Evolutionary conservation across 2,888 invertebrate genomes (phyloP).

Genomic region (Pimpla rufipes): DNA sequence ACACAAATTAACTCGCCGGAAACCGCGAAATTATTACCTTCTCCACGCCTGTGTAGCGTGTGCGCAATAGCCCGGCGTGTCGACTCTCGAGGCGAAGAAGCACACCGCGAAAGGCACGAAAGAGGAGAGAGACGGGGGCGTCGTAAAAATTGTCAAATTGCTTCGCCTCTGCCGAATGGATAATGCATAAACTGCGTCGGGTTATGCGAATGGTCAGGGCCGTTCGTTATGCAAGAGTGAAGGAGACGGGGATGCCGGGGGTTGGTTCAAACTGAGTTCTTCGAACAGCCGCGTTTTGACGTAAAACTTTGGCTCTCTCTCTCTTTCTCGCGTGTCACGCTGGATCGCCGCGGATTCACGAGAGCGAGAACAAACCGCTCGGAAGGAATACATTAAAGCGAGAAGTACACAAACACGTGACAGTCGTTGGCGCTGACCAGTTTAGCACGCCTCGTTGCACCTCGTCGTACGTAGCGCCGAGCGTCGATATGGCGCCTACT

Average conservation of each 20-base stretch:
- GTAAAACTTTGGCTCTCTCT: conserved; percentile 66
- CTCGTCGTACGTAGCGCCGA: conserved; percentile 70
- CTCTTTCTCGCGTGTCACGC: conserved; percentile 20
- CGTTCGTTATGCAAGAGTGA: conserved; percentile 70
- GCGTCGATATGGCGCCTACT: conserved; percentile 57
- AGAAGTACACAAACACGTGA: conserved; percentile 75
- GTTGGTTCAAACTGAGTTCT: conserved; percentile 64
- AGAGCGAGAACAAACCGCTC: conserved; percentile 73
- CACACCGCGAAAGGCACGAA: conserved; percentile 24
- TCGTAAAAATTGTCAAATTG: conserved; percentile 70
- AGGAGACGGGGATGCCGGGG: conserved; percentile 31
- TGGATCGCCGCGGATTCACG: conserved; percentile 39
- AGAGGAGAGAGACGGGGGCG: conserved; percentile 47
- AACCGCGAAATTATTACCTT: conserved; percentile 66
- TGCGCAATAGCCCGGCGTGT: conserved; percentile 37
- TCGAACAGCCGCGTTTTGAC: conserved; percentile 69
- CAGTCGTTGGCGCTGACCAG: conserved; percentile 76
- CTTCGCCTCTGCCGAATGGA: conserved; percentile 66
- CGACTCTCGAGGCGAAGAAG: conserved; percentile 32
- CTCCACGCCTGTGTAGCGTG: conserved; percentile 30
- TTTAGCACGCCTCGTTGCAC: conserved; percentile 78
- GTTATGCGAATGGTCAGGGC: conserved; percentile 58
- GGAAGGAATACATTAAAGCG: conserved; percentile 80
- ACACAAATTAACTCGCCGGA: conserved; percentile 64
- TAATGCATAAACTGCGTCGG: conserved; percentile 66